Evolutionary conservation across 1,140 invertebrate species (phyloP), one percentile per base, ranked within the genome.

Genomic region (Homalodisca vitripennis): DNA sequence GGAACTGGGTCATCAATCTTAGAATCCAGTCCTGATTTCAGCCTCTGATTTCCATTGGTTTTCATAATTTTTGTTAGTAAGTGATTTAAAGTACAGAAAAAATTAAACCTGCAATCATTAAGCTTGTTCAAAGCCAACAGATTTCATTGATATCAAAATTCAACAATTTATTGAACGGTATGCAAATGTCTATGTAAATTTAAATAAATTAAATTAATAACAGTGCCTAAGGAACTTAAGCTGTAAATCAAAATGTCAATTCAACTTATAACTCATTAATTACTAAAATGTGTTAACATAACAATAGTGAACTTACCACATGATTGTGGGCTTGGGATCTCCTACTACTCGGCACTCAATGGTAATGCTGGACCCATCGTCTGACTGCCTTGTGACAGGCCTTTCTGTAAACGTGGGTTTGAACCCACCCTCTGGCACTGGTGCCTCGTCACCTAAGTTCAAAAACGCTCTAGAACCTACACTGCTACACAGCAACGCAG

Each of bases 391-490:
- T 79, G 98, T 98, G 76, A 94, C 86, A 27, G 96, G 96, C 82
- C 96, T 88, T 86, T 97, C 94, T 73, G 94, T 97, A 84, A 99
- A 98, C 70, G 93, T 95, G 64, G 95, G 95, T 82, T 93, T 94
- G 78, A 93, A 91, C 78, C 91, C 94, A 80, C 94, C 91, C 74
- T 91, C 89, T 70, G 92, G 92, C 75, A 93, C 89, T 66, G 92
- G 90, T 77, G 92, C 92, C 84, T 95, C 93, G 82, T 95, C 93
- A 91, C 92, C 93, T 94, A 74, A 69, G 68, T 69, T 67, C 72
- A 69, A 73, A 71, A 53, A 71, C 48, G 30, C 55, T 71, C 67
- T 67, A 68, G 47, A 72, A 74, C 73, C 72, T 72, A 72, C 30
- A 47, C 53, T 65, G 51, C 69, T 55, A 66, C 20, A 13, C 51